Evolutionary conservation across 2,888 invertebrate genomes (phyloP).

Genomic region (Sinodicranocentrus sp.): DNA sequence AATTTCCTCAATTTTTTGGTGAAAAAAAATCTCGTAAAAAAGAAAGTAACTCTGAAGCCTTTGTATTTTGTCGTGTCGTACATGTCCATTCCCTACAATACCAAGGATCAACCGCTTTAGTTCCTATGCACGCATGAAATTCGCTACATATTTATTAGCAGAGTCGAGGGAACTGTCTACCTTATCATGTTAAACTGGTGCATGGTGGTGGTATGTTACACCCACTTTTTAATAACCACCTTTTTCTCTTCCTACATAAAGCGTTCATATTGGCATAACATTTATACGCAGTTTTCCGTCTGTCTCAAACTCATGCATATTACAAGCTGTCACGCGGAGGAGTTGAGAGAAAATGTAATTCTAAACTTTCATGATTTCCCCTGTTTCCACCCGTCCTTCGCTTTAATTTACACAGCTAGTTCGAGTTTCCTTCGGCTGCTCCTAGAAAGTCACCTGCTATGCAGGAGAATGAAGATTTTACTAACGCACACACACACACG

Average conservation of each 20-base stretch:
- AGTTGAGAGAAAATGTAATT: slow-evolving; percentile 31
- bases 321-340: slow-evolving; percentile 28
- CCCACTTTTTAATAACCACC: slow-evolving; percentile 30
- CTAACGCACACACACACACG: neutral
- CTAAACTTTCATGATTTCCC: slow-evolving; percentile 50
- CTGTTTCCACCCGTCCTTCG: slow-evolving; percentile 39
- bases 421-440: neutral
- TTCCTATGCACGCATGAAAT: neutral
- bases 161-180: neutral
- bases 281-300: neutral
- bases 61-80: no score
- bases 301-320: neutral
- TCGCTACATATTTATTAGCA: neutral
- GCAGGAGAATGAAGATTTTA: neutral
- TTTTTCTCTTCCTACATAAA: neutral
- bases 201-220: neutral
- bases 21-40: neutral
- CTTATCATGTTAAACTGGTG: slow-evolving; percentile 41
- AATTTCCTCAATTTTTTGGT: neutral
- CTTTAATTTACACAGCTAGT: slow-evolving; percentile 25
- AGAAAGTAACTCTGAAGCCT: neutral
- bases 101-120: neutral
- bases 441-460: neutral
- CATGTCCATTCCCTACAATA: no score
- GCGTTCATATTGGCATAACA: slow-evolving; percentile 19